Base-by-base conservation (phyloP, 2,888 invertebrate genomes). In the Rhynchonema sp. region DNA sequence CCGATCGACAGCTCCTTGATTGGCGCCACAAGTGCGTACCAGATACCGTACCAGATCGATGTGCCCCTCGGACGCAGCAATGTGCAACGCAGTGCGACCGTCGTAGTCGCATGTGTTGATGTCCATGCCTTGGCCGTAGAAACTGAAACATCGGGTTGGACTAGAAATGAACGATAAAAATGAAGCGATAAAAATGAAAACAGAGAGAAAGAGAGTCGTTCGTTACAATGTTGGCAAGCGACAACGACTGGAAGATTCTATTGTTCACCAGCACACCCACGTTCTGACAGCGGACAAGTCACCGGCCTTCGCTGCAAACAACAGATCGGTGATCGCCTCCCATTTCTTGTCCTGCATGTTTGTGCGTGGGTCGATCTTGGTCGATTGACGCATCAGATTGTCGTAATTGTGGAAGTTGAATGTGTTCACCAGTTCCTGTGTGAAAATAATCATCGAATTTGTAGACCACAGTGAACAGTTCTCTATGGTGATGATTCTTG, bases 391-490 rank as follows among this genome's bases (percentile, higher is more conserved):
- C 65, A 85, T 68, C 62, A 94, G 79, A 74, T 91, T 92, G 74
- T 96, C 94, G 72, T 91, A 96, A 72, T 92, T 86, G 78, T 91
- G 90, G 77, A 96, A 94, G 73, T 92, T 94, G 75, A 92, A 96
- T 62, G 83, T 82, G 62, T 81, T 80, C 0, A 94, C 87, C 64
- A 96, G 77, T 73, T 89, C 88, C 83, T 85, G 65, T 22, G 17
- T 13, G 17, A 17, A 6, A 38, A 6, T 6, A 6, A 17, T 38
- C 17, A 38, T 13, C 6, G 9, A 38, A 38, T 38, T 38, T 6
- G 38, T 38, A 17, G 38, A 38, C 38, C 9, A 38, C 38, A 38
- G 38, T 38, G 9, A 38, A n/a, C n/a, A n/a, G n/a, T n/a, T n/a
- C n/a, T n/a, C n/a, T n/a, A n/a, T n/a, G n/a, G n/a, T n/a, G n/a